Percentiles rank a stretch among this genome's conserved stretches.
These are phyloP conservation scores for Phallusia fumigata DNA, from an alignment of 23 tunicate genomes.

Conservation along the genomic window DNA sequence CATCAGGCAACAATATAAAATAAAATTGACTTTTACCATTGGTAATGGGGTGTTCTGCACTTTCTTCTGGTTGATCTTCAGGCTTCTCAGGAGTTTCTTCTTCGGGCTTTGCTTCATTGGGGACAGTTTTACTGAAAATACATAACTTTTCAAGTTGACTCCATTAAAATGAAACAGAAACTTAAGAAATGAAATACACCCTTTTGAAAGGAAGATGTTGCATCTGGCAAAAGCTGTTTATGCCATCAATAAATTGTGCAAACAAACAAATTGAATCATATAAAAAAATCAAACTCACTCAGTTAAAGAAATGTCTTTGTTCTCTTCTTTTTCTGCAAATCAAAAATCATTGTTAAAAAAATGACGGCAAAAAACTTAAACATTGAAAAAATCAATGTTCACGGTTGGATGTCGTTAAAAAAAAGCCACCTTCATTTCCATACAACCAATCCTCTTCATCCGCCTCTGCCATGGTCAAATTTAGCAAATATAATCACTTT, in stretches of 20 bases:
- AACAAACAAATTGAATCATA: too few species aligned
- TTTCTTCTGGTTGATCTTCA: neutral
- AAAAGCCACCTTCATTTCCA: conserved; percentile 29
- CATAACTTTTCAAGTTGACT: too few species aligned
- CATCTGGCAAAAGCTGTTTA: too few species aligned
- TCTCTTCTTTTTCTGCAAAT: conserved; percentile 12
- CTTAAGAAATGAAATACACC: too few species aligned
- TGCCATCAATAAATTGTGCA: too few species aligned
- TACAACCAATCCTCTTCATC: conserved; percentile 86
- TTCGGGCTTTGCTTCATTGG: neutral
- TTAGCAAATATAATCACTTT: neutral
- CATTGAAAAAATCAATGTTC: too few species aligned
- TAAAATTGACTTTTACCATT: neutral
- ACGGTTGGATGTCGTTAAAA: neutral
- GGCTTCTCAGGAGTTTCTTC: neutral
- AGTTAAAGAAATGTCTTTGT: neutral
- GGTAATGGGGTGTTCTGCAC: neutral
- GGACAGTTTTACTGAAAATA: too few species aligned
- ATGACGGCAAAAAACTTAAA: neutral
- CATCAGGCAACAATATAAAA: too few species aligned
- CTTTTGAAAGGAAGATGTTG: too few species aligned
- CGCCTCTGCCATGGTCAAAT: conserved; percentile 48
- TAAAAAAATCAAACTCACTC: neutral
- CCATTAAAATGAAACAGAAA: too few species aligned
- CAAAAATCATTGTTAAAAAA: neutral